Evolutionary conservation across 2,888 invertebrate genomes (phyloP).

Genomic region (Vesta saturnalis): DNA sequence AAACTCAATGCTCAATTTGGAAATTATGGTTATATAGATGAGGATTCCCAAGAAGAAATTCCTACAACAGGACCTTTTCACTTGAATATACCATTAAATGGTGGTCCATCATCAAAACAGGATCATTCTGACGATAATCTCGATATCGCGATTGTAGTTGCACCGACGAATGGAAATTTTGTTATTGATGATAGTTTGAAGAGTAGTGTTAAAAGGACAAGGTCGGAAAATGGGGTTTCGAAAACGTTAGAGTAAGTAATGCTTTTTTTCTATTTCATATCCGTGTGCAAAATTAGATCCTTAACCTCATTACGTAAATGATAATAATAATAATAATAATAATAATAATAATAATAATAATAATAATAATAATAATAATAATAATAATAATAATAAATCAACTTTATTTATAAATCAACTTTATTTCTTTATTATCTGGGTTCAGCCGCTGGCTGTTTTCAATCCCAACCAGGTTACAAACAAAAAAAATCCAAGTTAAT

Average conservation of each 20-base stretch:
- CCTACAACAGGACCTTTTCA: slow-evolving; percentile 67
- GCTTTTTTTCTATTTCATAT: slow-evolving; percentile 2
- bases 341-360: no score
- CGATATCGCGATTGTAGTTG: slow-evolving; percentile 59
- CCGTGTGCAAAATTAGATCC: slow-evolving; percentile 3
- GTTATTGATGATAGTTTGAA: slow-evolving; percentile 16
- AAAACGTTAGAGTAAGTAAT: slow-evolving; percentile 15
- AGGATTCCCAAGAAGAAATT: slow-evolving; percentile 64
- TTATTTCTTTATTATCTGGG: no score
- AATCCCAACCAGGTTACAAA: no score
- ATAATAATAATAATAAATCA: no score
- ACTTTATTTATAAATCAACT: no score
- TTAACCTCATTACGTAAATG: slow-evolving; percentile 10
- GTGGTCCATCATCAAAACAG: slow-evolving; percentile 47
- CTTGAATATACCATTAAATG: slow-evolving; percentile 65
- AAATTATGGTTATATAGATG: slow-evolving; percentile 56
- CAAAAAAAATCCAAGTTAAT: no score
- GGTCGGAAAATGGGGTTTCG: background rate
- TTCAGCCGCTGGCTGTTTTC: no score
- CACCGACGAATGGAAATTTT: slow-evolving; percentile 53
- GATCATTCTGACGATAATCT: slow-evolving; percentile 48
- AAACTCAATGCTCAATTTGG: slow-evolving; percentile 66
- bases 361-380: no score
- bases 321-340: no score
- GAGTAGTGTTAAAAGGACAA: slow-evolving; percentile 4